A percentile compares a stretch with the other conserved stretches of the same genome.
Conservation (phyloP, 2,113 vertebrate species). For the Anthoscopus minutus region DNA sequence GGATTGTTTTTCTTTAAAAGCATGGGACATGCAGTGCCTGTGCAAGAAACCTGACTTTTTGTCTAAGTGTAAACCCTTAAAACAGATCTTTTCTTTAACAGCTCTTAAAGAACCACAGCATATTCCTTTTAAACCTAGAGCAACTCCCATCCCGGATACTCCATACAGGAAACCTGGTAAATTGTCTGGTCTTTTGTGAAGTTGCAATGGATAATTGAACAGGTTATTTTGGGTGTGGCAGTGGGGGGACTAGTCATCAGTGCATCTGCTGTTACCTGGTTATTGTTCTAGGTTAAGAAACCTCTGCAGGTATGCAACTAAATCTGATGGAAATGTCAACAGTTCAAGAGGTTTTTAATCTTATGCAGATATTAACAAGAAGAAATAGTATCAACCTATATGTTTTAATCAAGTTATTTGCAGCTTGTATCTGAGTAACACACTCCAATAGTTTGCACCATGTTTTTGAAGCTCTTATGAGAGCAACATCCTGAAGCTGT, state of each 20-base stretch:
- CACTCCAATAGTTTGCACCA: not conserved
- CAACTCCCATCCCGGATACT: conserved; percentile 14
- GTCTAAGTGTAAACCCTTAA: not conserved
- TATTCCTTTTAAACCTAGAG: conserved; percentile 45
- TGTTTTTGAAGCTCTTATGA: not conserved
- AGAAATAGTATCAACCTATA: not conserved
- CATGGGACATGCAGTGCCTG: not conserved
- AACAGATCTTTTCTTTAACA: conserved; percentile 59
- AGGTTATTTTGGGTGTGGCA: not conserved
- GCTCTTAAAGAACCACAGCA: conserved; percentile 51
- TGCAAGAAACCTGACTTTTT: not conserved
- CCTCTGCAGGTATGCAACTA: not conserved
- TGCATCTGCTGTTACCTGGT: not conserved
- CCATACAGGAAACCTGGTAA: conserved; percentile 68
- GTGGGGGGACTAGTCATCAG: not conserved
- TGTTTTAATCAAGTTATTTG: not conserved
- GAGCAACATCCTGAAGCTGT: not conserved
- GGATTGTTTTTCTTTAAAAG: not conserved
- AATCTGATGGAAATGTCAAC: not conserved
- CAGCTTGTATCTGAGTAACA: not conserved
- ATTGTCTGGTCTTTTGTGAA: conserved; percentile 25
- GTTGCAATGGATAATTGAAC: not conserved
- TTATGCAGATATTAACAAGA: not conserved
- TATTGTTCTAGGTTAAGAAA: not conserved
- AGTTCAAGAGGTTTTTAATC: not conserved